These are phyloP conservation scores for Caenorhabditis auriculariae DNA, from an alignment of 2,888 invertebrate species.

Conservation along the genomic window DNA sequence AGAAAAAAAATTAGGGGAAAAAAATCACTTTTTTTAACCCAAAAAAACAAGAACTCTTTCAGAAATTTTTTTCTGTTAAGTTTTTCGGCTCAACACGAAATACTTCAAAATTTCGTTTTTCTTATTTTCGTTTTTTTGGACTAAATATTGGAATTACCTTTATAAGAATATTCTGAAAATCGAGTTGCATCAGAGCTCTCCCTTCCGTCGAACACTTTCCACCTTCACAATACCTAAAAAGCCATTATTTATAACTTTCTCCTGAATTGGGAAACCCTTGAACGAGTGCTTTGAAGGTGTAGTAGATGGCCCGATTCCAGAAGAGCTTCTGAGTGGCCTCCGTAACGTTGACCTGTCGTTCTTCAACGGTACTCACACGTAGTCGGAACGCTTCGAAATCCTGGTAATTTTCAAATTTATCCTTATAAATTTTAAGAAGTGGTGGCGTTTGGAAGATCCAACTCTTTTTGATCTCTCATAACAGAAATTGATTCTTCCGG, in stretches of 20 bases:
- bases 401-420: conserved; percentile 14
- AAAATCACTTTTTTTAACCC: too few species aligned
- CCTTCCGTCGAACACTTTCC: conserved; percentile 92
- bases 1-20: too few species aligned
- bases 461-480: not conserved
- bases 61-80: not conserved
- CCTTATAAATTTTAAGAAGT: too few species aligned
- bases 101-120: too few species aligned
- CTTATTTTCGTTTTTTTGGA: too few species aligned
- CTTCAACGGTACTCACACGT: conserved; percentile 30
- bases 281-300: conserved; percentile 83
- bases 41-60: too few species aligned
- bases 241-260: not conserved
- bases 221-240: conserved; percentile 74
- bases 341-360: conserved; percentile 14
- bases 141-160: conserved; percentile 68
- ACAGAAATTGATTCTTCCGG: not conserved
- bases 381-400: conserved; percentile 43
- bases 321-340: conserved; percentile 66
- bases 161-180: conserved; percentile 88
- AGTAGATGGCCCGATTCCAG: conserved; percentile 85
- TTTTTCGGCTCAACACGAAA: too few species aligned
- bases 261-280: conserved; percentile 73
- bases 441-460: too few species aligned
- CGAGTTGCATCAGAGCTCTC: conserved; percentile 93